A percentile compares a stretch with the other conserved stretches of the same genome.
Evolutionary conservation across 2,113 vertebrate genomes (phyloP).

Genomic region (Alaudala cheleensis): DNA sequence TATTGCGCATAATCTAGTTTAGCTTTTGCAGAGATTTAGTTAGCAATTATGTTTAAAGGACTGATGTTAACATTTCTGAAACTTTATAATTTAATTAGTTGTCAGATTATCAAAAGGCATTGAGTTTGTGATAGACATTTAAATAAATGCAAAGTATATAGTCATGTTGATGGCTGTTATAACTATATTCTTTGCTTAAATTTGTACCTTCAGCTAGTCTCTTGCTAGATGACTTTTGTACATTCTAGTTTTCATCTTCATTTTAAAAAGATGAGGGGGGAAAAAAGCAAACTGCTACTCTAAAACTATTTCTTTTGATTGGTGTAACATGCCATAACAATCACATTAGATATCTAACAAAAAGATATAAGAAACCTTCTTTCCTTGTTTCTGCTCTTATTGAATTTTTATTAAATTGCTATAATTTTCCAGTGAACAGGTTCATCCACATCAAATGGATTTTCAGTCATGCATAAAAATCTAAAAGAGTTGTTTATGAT

Average conservation of each 20-base stretch:
- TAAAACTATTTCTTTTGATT: slow-evolving; percentile 73
- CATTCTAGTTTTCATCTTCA: slow-evolving; percentile 67
- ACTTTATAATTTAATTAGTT: slow-evolving; percentile 75
- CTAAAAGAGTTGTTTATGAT: slow-evolving; percentile 67
- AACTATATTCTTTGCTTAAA: slow-evolving; percentile 69
- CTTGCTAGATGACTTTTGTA: slow-evolving; percentile 70
- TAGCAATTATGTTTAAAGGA: slow-evolving; percentile 66
- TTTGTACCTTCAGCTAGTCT: slow-evolving; percentile 66
- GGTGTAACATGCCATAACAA: slow-evolving; percentile 71
- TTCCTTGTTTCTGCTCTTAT: slow-evolving; percentile 71
- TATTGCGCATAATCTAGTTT: slow-evolving; percentile 60
- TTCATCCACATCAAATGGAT: slow-evolving; percentile 75
- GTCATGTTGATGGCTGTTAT: slow-evolving; percentile 52
- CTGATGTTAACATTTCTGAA: slow-evolving; percentile 66
- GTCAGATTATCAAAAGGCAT: slow-evolving; percentile 72
- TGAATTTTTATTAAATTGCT: slow-evolving; percentile 78
- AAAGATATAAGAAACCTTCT: slow-evolving; percentile 71
- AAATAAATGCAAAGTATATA: slow-evolving; percentile 71
- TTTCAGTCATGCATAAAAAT: slow-evolving; percentile 76
- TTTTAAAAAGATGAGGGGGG: slow-evolving; percentile 71
- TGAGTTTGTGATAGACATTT: slow-evolving; percentile 70
- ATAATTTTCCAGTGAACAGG: slow-evolving; percentile 78
- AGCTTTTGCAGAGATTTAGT: slow-evolving; percentile 62
- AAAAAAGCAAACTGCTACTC: slow-evolving; percentile 66
- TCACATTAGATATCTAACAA: slow-evolving; percentile 70